A percentile compares a stretch with the other conserved stretches of the same genome.
phyloP scores from a whole-genome alignment of 2,888 invertebrate species.

The Heliconius hortense region DNA sequence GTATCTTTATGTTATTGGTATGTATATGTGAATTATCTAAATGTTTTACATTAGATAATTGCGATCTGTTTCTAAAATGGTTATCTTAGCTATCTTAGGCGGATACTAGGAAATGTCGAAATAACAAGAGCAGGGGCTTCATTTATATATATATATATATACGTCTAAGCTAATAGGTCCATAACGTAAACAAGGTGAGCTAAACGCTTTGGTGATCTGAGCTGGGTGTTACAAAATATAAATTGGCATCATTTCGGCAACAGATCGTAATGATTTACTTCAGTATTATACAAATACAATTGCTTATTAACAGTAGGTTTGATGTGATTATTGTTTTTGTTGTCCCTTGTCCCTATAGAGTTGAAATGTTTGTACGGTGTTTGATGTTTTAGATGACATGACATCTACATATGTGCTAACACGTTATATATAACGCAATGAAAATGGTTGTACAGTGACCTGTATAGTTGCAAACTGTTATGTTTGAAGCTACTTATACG shows the following conservation, averaged over 20 bases:
- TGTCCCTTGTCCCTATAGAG: conserved; percentile 64
- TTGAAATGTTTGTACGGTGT: conserved; percentile 64
- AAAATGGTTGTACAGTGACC: conserved; percentile 66
- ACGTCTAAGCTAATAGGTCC: conserved; percentile 36
- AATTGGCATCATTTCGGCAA: conserved; percentile 81
- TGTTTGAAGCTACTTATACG: conserved; percentile 60
- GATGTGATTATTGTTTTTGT: conserved; percentile 64
- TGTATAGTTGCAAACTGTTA: conserved; percentile 73
- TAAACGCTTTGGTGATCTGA: conserved; percentile 72
- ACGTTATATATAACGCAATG: conserved; percentile 82
- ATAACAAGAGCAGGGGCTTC: conserved; percentile 27
- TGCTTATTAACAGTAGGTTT: conserved; percentile 71
- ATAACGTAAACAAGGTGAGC: conserved; percentile 50
- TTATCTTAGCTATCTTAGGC: conserved; percentile 54
- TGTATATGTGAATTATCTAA: conserved; percentile 54
- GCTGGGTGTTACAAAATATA: conserved; percentile 75
- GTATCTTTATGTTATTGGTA: conserved; percentile 45
- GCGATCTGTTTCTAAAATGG: conserved; percentile 82
- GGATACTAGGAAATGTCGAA: conserved; percentile 43
- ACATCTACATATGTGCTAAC: conserved; percentile 71
- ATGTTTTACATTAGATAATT: conserved; percentile 64
- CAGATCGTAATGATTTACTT: conserved; percentile 75
- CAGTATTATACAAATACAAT: conserved; percentile 56
- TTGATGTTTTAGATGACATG: conserved; percentile 72
- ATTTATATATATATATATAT: conserved; percentile 7